Evolutionary conservation across 2,113 vertebrate species (phyloP), one percentile per base, ranked within the genome.

Genomic region (Lagopus muta): DNA sequence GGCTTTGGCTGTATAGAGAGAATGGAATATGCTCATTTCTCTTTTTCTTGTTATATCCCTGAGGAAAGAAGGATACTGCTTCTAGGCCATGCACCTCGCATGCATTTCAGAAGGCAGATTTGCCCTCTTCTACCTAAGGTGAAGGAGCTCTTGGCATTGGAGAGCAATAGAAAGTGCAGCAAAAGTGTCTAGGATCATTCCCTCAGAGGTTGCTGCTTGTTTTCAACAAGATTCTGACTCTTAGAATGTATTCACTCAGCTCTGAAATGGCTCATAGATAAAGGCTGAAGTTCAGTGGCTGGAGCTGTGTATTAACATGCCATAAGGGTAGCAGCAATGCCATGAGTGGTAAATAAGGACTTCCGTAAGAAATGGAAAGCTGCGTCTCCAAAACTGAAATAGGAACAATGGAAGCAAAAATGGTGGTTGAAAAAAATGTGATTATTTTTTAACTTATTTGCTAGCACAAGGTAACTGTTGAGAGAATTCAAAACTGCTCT

Each of bases 371-470:
- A 88, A 66, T 3, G 30, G n/a, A 84, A 78, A 90, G 43, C 30
- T 6, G 3, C 38, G 43, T 67, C 14, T 64, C 52, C 65, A 83
- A 74, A 80, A 80, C 50, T 80, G 34, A 67, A 28, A 50, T 74
- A 3, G 67, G 19, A 71, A 32, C 19, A 45, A 15, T 48, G 9
- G 50, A 74, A 90, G 34, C 88, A 77, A 70, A 90, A 45, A 3
- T 17, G 1, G 8, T 6, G n/a, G 22, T 55, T 86, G 45, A 17
- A 2, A 2, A 73, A 42, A 11, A 43, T 1, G 4, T n/a, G 3
- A 25, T 25, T 3, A 69, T 82, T 25, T 3, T 76, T 82, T 50
- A 61, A 52, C 12, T 1, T 79, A 14, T 24, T 60, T 78, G 10
- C 42, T 60, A 36, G 32, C 77, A n/a, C 3, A 2, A 10, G 28